These are phyloP conservation scores for Hycleus cichorii DNA, from an alignment of 1,140 invertebrate genomes.

Conservation along the genomic window DNA sequence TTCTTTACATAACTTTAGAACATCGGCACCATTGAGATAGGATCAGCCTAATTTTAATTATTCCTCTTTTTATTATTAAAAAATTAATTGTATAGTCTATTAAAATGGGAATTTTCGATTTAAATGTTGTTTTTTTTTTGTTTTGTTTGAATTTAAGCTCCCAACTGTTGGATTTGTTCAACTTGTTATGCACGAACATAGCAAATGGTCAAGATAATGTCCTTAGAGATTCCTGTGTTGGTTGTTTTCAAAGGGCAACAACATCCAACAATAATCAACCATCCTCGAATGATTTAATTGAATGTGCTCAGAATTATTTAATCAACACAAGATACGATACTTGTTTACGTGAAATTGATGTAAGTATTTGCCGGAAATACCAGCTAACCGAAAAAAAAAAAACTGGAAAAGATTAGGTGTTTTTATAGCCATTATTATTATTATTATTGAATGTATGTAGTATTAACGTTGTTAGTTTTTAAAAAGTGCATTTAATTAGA, in stretches of 20 bases:
- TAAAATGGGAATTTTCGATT: too few relatives aligned
- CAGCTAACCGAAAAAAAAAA: not conserved
- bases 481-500: not conserved
- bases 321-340: constrained; percentile 20
- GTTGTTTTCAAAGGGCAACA: constrained; percentile 20
- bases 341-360: constrained; percentile 17
- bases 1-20: too few relatives aligned
- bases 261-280: constrained; percentile 25
- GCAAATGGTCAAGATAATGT: constrained; percentile 14
- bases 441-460: not conserved
- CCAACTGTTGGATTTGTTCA: constrained; percentile 21
- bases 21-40: too few relatives aligned
- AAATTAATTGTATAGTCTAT: too few relatives aligned
- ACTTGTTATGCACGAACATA: constrained; percentile 21
- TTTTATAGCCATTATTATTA: too few relatives aligned
- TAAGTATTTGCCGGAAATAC: constrained; percentile 8
- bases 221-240: constrained; percentile 13
- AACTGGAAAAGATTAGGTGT: not conserved
- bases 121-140: too few relatives aligned
- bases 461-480: not conserved
- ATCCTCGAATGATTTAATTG: constrained; percentile 12
- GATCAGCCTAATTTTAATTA: too few relatives aligned
- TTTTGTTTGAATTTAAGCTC: constrained; percentile 6
- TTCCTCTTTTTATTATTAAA: too few relatives aligned
- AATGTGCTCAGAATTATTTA: constrained; percentile 22